Percentiles rank a stretch among this genome's conserved stretches.
Evolutionary conservation across 2,113 vertebrate species (phyloP).

Genomic region (Rhizomys pruinosus): DNA sequence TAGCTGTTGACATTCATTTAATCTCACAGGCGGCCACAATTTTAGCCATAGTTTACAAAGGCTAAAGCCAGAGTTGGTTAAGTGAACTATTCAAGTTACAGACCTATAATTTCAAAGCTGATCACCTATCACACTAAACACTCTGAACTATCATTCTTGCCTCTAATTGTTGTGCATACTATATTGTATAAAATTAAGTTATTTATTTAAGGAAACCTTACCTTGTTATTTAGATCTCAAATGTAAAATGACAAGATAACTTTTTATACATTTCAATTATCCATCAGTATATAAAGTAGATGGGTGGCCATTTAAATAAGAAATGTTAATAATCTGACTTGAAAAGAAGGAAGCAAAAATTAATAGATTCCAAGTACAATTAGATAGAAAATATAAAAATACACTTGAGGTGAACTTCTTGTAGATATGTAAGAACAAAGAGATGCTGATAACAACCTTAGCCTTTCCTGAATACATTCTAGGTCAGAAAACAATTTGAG

Average conservation of each 20-base stretch:
- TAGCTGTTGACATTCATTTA: background rate
- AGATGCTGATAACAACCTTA: background rate
- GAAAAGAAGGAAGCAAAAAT: background rate
- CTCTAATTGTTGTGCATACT: background rate
- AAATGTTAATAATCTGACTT: background rate
- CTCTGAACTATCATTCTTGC: accelerated
- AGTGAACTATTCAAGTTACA: background rate
- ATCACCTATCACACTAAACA: background rate
- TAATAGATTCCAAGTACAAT: background rate
- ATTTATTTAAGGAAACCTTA: background rate
- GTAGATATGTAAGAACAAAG: background rate
- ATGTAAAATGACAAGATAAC: background rate
- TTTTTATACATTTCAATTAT: background rate
- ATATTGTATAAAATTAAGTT: background rate
- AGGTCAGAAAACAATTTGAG: background rate
- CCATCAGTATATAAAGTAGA: background rate
- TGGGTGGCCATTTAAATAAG: background rate
- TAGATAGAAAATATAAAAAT: background rate
- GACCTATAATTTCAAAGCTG: background rate
- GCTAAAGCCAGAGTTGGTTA: background rate
- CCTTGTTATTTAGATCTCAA: background rate
- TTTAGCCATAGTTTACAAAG: background rate
- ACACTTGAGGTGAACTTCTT: background rate
- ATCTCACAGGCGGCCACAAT: background rate
- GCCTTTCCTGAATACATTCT: background rate